These are phyloP conservation scores for Cynaeus angustus DNA, from an alignment of 2,888 invertebrate genomes.

Conservation along the genomic window DNA sequence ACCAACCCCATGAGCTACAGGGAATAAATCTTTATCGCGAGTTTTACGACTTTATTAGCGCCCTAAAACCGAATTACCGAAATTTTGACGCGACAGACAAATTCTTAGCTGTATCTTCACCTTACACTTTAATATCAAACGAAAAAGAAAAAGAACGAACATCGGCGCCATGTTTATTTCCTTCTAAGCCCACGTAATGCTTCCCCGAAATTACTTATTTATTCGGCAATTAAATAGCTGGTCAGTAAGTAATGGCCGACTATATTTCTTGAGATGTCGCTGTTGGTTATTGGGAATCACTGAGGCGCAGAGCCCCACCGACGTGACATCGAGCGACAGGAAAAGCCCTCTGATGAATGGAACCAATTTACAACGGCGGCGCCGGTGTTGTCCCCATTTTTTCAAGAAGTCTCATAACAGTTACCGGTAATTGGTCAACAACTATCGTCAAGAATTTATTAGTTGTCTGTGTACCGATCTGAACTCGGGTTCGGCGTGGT, in stretches of 20 bases:
- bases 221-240: conserved; percentile 64
- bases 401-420: conserved; percentile 38
- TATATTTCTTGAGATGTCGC: conserved; percentile 64
- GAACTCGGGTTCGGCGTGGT: no score
- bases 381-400: conserved; percentile 49
- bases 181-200: conserved; percentile 6
- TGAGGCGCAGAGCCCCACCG: conserved; percentile 59
- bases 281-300: conserved; percentile 65
- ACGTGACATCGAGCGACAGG: conserved; percentile 64
- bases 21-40: conserved; percentile 49
- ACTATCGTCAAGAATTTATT: conserved; percentile 11
- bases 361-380: conserved; percentile 66
- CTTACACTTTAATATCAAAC: not conserved
- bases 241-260: conserved; percentile 60
- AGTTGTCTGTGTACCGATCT: not conserved
- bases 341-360: conserved; percentile 67
- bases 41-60: conserved; percentile 49
- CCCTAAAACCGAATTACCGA: conserved; percentile 39
- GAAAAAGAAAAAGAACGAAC: not conserved
- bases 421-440: conserved; percentile 39
- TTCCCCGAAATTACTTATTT: conserved; percentile 58
- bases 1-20: conserved; percentile 34
- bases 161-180: not conserved
- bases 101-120: conserved; percentile 18
- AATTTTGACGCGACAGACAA: conserved; percentile 29